phyloP scores from a whole-genome alignment of 1,140 invertebrate genomes.

The Brachionus paranguensis region DNA sequence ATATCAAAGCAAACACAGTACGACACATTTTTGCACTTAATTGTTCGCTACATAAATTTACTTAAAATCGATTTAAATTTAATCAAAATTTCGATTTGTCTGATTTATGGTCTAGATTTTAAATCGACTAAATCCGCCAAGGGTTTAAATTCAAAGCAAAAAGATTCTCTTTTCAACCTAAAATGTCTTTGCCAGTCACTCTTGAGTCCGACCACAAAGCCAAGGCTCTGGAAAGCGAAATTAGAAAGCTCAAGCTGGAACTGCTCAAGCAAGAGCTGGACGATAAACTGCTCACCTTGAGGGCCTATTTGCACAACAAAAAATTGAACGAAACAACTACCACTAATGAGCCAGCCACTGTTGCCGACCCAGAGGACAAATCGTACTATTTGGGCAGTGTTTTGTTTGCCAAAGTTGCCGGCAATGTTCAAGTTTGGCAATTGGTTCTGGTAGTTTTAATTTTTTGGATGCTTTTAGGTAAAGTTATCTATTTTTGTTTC shows the following conservation, averaged over 20 bases:
- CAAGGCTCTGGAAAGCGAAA: background rate
- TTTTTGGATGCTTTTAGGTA: conserved; percentile 11
- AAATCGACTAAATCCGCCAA: background rate
- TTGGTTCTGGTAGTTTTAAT: background rate
- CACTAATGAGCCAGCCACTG: background rate
- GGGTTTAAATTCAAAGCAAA: background rate
- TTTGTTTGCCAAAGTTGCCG: background rate
- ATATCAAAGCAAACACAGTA: conserved; percentile 11
- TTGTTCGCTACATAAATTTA: conserved; percentile 7
- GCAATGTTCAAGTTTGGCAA: conserved; percentile 31
- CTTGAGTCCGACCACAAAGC: background rate
- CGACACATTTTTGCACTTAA: conserved; percentile 29
- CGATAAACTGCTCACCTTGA: background rate
- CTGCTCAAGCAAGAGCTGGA: background rate
- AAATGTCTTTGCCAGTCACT: background rate
- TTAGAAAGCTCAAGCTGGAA: background rate
- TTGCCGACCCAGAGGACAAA: background rate
- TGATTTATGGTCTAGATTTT: conserved; percentile 27
- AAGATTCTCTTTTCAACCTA: background rate
- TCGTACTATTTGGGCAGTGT: background rate
- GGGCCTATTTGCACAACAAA: background rate
- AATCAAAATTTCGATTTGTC: background rate
- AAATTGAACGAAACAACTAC: background rate
- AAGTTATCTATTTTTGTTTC: background rate
- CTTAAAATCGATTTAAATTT: background rate